A percentile compares a stretch with the other conserved stretches of the same genome.
Conservation (phyloP, 2,888 invertebrate species). For the Brachynemurus nebulosus region DNA sequence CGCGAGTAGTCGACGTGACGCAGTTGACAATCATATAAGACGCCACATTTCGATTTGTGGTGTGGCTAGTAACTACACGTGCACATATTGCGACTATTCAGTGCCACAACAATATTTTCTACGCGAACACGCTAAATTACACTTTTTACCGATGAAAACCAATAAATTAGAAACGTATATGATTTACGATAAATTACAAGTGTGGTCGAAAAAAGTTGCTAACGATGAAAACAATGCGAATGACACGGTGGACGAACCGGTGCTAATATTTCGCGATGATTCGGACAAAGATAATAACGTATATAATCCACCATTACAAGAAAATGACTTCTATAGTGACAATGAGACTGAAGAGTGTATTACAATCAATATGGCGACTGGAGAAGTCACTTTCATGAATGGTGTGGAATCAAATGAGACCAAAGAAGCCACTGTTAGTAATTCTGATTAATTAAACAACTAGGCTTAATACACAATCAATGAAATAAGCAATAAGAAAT, state of each 20-base stretch:
- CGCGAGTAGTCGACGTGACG: conserved; percentile 55
- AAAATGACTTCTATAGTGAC: not conserved
- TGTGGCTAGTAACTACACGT: conserved; percentile 45
- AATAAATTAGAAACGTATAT: conserved; percentile 44
- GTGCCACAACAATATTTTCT: conserved; percentile 60
- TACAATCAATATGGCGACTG: not conserved
- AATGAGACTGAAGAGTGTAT: not conserved
- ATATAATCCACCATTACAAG: conserved; percentile 2
- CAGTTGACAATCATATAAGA: conserved; percentile 59
- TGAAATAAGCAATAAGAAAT: too few species aligned
- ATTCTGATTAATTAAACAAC: too few species aligned
- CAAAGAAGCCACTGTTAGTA: conserved; percentile 1
- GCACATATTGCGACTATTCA: conserved; percentile 72
- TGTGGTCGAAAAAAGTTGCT: conserved; percentile 37
- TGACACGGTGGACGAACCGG: not conserved
- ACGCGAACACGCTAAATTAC: conserved; percentile 65
- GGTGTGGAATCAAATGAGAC: not conserved
- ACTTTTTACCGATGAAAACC: conserved; percentile 48
- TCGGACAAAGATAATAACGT: not conserved
- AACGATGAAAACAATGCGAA: conserved; percentile 10
- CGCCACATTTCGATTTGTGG: conserved; percentile 53
- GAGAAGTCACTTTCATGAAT: conserved; percentile 2
- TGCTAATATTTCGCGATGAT: conserved; percentile 1
- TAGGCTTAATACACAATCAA: too few species aligned
- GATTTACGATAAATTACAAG: conserved; percentile 43